Evolutionary conservation across 2,113 vertebrate genomes (phyloP), one percentile per base, ranked within the genome.

Genomic region (Otolemur garnettii): DNA sequence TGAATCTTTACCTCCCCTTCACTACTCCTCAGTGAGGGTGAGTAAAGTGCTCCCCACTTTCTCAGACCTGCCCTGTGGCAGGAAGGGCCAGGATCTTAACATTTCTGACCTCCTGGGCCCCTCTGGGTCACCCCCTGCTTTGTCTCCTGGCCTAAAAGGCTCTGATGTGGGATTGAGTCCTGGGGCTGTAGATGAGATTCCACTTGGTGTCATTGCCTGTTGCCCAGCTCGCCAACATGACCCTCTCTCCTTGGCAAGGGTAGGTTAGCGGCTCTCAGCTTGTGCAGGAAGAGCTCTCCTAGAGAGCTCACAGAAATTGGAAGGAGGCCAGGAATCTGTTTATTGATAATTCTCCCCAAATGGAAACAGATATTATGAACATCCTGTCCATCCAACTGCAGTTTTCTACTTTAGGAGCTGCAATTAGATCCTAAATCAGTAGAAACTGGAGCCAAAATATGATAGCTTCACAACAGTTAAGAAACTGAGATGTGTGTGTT

Each of bases 391-490:
- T 35, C 12, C 22, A 55, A 30, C 33, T 88, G 13, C 18, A 71
- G 28, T 80, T 57, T 92, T 94, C 26, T 68, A 62, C 9, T 66
- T 74, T 45, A 68, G 59, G 74, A 89, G 69, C n/a, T 60, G n/a
- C 53, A 88, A 28, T 50, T 30, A 22, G 24, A 84, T 53, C 5
- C 69, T n/a, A 74, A 74, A 26, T 33, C 59, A 24, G 21, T 60
- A 22, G 38, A 75, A 80, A 92, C 82, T 7, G 2, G 45, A 91
- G 26, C 30, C 66, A 60, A 88, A 66, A 88, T 60, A 87, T 21
- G 1, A 84, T 78, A 78, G 38, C n/a, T 89, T 87, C 57, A 59
- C 10, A 72, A 93, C 42, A 92, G 55, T 69, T 87, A 85, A 88
- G 57, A 95, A 91, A 75, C 50, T 60, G 74, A 91, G 38, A 85